These are phyloP conservation scores for Rhipidura dahli DNA, from an alignment of 2,113 vertebrate species.

Conservation along the genomic window DNA sequence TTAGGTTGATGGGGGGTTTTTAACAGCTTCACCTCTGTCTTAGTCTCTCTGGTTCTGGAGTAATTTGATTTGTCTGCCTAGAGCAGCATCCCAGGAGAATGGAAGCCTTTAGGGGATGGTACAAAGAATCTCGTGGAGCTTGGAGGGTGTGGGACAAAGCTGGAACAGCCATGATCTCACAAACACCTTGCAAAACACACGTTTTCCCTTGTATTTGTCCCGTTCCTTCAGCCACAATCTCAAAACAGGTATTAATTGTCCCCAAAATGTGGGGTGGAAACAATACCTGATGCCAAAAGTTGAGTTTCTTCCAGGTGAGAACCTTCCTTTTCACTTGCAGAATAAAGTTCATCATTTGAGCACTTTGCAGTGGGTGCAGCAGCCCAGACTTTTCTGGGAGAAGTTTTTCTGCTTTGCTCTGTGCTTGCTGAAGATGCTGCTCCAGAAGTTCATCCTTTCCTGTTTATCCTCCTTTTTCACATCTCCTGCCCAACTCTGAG, in stretches of 20 bases:
- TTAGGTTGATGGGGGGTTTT: slow-evolving; percentile 60
- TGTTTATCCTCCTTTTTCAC: background rate
- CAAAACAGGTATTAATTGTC: fast-evolving
- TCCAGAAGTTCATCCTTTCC: background rate
- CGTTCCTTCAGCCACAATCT: fast-evolving
- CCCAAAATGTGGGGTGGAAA: background rate
- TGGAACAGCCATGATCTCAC: background rate
- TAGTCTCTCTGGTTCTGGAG: slow-evolving; percentile 34
- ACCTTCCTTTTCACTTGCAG: background rate
- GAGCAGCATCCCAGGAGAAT: slow-evolving; percentile 7
- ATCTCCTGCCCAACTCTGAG: background rate
- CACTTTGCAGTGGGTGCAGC: background rate
- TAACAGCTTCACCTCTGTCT: slow-evolving; percentile 60
- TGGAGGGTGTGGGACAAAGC: background rate
- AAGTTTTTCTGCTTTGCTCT: background rate
- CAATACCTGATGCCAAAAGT: background rate
- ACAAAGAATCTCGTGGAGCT: background rate
- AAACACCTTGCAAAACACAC: background rate
- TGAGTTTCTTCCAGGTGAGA: background rate
- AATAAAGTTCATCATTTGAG: fast-evolving
- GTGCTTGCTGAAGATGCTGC: background rate
- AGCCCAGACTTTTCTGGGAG: background rate
- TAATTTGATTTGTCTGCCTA: slow-evolving; percentile 64
- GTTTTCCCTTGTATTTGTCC: background rate
- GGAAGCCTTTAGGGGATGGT: background rate